phyloP scores from a whole-genome alignment of 1,140 invertebrate species.

The Drosophila dunni region DNA sequence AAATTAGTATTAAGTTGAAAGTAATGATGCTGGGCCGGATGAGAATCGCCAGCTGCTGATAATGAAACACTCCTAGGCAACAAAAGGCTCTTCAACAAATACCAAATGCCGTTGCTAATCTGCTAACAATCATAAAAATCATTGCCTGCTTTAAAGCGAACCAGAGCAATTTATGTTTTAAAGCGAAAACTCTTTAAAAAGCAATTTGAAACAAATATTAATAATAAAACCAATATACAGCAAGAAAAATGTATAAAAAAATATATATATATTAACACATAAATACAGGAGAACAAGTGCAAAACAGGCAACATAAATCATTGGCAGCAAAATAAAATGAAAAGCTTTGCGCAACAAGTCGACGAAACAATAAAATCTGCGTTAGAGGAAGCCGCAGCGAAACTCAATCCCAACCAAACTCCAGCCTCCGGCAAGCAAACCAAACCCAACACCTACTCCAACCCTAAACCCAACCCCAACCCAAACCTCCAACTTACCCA shows the following conservation, averaged over 20 bases:
- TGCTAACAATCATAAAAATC: conserved; percentile 16
- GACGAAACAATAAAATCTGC: conserved; percentile 73
- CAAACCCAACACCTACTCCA: too few species aligned
- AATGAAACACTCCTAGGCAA: conserved; percentile 50
- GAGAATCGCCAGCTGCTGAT: conserved; percentile 74
- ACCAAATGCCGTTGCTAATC: conserved; percentile 28
- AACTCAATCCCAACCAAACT: not conserved
- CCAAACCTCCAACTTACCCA: not conserved
- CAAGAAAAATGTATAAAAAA: conserved; percentile 26
- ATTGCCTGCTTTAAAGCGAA: conserved; percentile 42
- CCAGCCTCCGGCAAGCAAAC: too few species aligned
- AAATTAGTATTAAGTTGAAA: conserved; percentile 79
- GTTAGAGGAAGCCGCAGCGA: conserved; percentile 16
- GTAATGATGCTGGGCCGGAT: conserved; percentile 74
- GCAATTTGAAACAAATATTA: conserved; percentile 19
- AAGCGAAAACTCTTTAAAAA: conserved; percentile 58
- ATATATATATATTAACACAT: conserved; percentile 34
- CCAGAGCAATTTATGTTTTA: conserved; percentile 27
- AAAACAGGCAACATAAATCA: conserved; percentile 71
- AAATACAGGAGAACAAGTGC: conserved; percentile 56
- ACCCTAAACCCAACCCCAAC: not conserved
- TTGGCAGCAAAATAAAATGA: conserved; percentile 78
- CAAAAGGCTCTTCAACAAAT: conserved; percentile 34
- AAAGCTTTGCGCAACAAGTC: conserved; percentile 80
- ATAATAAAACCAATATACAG: conserved; percentile 65